A percentile compares a stretch with the other conserved stretches of the same genome.
Conservation (phyloP, 2,888 invertebrate genomes). For the Scaptomyza cyrtandrae region DNA sequence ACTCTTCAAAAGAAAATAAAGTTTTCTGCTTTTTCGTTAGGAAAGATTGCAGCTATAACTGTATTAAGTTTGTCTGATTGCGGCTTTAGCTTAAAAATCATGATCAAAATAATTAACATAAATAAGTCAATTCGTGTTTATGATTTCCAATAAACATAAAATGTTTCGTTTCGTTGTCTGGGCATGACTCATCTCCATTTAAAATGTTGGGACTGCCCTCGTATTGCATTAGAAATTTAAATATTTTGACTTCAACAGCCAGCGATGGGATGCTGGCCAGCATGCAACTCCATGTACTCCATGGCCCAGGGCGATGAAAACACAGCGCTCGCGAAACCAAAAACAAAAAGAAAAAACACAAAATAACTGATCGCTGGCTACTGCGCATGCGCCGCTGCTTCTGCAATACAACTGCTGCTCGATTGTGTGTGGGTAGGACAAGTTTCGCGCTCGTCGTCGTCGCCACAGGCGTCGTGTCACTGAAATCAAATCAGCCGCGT, state of each 20-base stretch:
- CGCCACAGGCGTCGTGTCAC: conserved; percentile 77
- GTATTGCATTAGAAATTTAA: conserved; percentile 79
- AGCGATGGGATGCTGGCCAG: conserved; percentile 25
- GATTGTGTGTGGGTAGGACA: conserved; percentile 57
- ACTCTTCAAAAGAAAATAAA: too few species aligned
- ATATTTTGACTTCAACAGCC: conserved; percentile 77
- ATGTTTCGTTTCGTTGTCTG: not conserved
- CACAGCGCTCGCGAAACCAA: conserved; percentile 24
- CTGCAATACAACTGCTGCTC: conserved; percentile 10
- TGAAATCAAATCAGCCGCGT: conserved; percentile 78
- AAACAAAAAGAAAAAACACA: conserved; percentile 18
- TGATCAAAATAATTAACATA: conserved; percentile 3
- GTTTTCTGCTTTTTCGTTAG: too few species aligned
- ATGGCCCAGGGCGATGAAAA: conserved; percentile 70
- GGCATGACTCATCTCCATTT: conserved; percentile 59
- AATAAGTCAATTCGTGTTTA: conserved; percentile 15
- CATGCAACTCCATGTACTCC: conserved; percentile 65
- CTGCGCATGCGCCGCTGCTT: conserved; percentile 64
- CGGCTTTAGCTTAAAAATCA: not conserved
- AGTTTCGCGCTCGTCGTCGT: conserved; percentile 52
- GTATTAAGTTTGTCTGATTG: too few species aligned
- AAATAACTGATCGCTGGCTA: conserved; percentile 61
- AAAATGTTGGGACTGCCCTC: conserved; percentile 60
- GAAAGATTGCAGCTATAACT: too few species aligned
- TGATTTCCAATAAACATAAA: conserved; percentile 26